phyloP scores from a whole-genome alignment of 1,140 invertebrate species.

The Philotrypesis tridentata region DNA sequence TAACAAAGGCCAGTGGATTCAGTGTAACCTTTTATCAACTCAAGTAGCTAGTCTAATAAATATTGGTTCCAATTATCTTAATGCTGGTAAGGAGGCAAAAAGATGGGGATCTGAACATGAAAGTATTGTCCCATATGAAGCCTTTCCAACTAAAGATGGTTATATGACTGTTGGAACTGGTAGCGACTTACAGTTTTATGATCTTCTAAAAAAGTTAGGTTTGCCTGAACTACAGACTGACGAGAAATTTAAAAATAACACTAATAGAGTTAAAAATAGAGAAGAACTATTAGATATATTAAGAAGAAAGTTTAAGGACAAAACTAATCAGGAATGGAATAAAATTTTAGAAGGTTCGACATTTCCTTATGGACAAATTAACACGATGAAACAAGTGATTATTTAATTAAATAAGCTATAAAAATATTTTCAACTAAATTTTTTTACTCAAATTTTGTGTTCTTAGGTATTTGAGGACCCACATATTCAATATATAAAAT shows the following conservation, averaged over 20 bases:
- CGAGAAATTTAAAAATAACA: slow-evolving; percentile 83
- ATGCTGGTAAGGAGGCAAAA: slow-evolving; percentile 84
- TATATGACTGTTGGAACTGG: slow-evolving; percentile 90
- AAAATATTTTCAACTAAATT: background rate
- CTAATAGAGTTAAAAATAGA: slow-evolving; percentile 84
- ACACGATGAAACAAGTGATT: slow-evolving; percentile 82
- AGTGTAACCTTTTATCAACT: slow-evolving; percentile 94
- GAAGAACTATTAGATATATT: slow-evolving; percentile 80
- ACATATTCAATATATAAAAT: slow-evolving; percentile 83
- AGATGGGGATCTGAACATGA: slow-evolving; percentile 93
- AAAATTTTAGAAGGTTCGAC: slow-evolving; percentile 80
- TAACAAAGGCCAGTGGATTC: slow-evolving; percentile 91
- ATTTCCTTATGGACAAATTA: slow-evolving; percentile 94
- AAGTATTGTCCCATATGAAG: slow-evolving; percentile 96
- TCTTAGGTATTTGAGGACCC: slow-evolving; percentile 87
- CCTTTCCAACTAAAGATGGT: slow-evolving; percentile 87
- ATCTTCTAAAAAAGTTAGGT: slow-evolving; percentile 80
- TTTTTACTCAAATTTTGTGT: slow-evolving; percentile 14
- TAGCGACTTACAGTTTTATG: slow-evolving; percentile 84
- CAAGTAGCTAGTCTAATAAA: slow-evolving; percentile 93
- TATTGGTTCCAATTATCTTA: slow-evolving; percentile 92
- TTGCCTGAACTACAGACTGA: slow-evolving; percentile 78
- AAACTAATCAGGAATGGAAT: slow-evolving; percentile 87
- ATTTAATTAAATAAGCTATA: background rate
- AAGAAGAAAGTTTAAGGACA: slow-evolving; percentile 76